Evolutionary conservation across 35 echinoderm and acorn worm species (phyloP).

Genomic region (Diadema setosum): DNA sequence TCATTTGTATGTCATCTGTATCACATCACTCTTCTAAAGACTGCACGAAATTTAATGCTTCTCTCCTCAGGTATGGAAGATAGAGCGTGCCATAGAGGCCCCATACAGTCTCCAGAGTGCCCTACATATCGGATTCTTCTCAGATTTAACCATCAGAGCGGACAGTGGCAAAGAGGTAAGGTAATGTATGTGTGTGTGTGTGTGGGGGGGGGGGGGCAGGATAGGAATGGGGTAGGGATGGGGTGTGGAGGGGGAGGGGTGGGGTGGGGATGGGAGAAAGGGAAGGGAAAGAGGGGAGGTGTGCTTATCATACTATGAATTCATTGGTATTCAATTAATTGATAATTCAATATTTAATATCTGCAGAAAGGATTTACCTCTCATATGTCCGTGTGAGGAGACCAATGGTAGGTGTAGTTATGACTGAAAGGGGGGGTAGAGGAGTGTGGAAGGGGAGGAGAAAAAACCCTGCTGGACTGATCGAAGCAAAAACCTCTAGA

Average conservation of each 20-base stretch:
- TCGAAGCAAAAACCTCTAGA: too few species aligned
- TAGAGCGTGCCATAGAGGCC: conserved; percentile 53
- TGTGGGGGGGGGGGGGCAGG: background rate
- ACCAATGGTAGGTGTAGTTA: too few species aligned
- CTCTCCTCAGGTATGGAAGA: conserved; percentile 46
- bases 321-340: background rate
- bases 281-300: background rate
- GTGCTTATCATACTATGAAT: background rate
- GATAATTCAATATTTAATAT: background rate
- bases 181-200: background rate
- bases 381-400: too few species aligned
- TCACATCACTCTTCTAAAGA: background rate
- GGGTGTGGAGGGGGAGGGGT: background rate
- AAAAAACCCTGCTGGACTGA: too few species aligned
- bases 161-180: conserved; percentile 64
- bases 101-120: conserved; percentile 60
- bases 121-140: conserved; percentile 58
- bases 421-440: too few species aligned
- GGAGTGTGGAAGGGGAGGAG: too few species aligned
- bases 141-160: conserved; percentile 70
- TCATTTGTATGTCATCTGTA: background rate
- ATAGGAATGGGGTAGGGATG: background rate
- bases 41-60: background rate
- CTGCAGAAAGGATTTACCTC: too few species aligned
- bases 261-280: background rate